phyloP scores from a whole-genome alignment of 2,888 invertebrate genomes.

The Aspidapion aeneum region DNA sequence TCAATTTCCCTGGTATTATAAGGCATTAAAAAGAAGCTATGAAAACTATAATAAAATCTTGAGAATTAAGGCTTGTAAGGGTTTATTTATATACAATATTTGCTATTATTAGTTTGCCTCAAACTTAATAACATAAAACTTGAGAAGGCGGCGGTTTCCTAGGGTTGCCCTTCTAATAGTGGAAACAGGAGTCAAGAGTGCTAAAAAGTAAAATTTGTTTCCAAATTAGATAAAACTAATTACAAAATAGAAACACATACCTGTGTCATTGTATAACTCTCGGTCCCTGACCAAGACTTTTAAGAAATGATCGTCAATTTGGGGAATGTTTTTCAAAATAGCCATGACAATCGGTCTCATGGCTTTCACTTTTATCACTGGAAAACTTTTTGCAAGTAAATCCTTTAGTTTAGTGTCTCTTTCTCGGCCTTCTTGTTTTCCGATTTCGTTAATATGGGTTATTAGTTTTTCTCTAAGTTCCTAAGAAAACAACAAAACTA shows the following conservation, averaged over 20 bases:
- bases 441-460: conserved; percentile 79
- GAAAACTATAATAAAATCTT: too few species aligned
- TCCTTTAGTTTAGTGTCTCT: conserved; percentile 85
- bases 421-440: conserved; percentile 66
- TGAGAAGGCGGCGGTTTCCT: too few species aligned
- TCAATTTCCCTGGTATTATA: too few species aligned
- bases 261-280: conserved; percentile 86
- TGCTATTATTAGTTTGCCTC: too few species aligned
- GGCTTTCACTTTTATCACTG: conserved; percentile 87
- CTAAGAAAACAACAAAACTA: conserved; percentile 41
- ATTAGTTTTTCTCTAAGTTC: conserved; percentile 70
- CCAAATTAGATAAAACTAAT: background rate
- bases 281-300: conserved; percentile 75
- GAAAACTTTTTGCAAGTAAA: conserved; percentile 86
- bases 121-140: too few species aligned
- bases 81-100: too few species aligned
- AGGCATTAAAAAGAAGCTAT: too few species aligned
- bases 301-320: conserved; percentile 88
- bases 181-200: too few species aligned
- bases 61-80: too few species aligned
- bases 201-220: background rate
- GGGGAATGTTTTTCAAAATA: conserved; percentile 87
- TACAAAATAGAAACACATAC: too few species aligned
- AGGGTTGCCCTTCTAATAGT: background rate
- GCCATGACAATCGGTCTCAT: conserved; percentile 93